A percentile compares a stretch with the other conserved stretches of the same genome.
Evolutionary conservation across 2,113 vertebrate genomes (phyloP).

Genomic region (Rallus limicola): DNA sequence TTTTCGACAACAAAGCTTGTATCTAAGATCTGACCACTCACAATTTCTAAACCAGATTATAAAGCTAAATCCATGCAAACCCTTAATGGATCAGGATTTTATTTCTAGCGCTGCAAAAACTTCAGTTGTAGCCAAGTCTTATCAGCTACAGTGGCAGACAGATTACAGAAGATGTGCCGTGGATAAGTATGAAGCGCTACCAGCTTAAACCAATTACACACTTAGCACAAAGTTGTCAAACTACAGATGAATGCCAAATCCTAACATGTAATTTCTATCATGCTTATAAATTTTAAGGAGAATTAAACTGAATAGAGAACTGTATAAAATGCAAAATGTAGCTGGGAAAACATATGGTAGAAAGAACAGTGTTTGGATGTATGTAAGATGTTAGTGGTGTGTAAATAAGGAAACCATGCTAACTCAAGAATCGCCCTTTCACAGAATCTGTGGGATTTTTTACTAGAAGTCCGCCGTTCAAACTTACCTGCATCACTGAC

Average conservation of each 20-base stretch:
- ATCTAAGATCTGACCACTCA: conserved; percentile 82
- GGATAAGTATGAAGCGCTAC: conserved; percentile 65
- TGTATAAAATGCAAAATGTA: neutral
- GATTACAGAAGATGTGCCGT: conserved; percentile 76
- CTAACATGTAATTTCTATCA: conserved; percentile 10
- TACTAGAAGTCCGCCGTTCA: neutral
- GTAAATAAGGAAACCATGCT: neutral
- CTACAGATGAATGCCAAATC: conserved; percentile 65
- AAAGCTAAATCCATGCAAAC: conserved; percentile 85
- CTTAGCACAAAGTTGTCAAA: conserved; percentile 73
- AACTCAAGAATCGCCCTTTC: neutral
- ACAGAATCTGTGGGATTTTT: neutral
- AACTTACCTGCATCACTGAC: neutral
- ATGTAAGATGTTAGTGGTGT: neutral
- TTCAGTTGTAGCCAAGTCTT: conserved; percentile 77
- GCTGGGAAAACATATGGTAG: neutral
- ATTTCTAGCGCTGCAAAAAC: conserved; percentile 75
- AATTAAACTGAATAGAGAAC: neutral
- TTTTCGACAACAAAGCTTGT: conserved; percentile 71
- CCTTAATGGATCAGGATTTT: conserved; percentile 88
- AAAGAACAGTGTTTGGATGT: neutral
- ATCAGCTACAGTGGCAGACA: conserved; percentile 72
- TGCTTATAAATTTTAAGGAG: neutral
- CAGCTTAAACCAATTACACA: conserved; percentile 80
- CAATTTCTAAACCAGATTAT: conserved; percentile 88